Conservation (phyloP, 2,888 invertebrate species). For the Vannuccia rotundouncinata region DNA sequence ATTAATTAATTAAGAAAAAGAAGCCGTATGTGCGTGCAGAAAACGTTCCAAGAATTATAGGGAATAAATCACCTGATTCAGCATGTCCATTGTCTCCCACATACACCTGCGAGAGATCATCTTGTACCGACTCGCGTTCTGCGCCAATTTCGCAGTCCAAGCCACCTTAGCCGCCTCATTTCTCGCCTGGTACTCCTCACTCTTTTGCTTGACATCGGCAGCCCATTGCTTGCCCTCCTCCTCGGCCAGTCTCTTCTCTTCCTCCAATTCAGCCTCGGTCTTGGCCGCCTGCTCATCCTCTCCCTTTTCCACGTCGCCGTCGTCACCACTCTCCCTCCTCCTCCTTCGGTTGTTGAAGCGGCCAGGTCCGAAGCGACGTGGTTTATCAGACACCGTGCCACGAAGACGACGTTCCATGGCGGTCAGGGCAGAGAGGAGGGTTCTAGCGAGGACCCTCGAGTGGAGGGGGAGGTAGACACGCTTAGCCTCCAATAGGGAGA, state of each 20-base stretch:
- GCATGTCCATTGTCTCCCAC: constrained; percentile 24
- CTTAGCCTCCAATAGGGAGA: neutral
- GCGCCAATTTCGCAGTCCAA: neutral
- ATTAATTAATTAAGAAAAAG: no score
- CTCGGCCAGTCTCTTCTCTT: neutral
- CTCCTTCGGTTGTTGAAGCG: no score
- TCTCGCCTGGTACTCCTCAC: neutral
- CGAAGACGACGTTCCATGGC: neutral
- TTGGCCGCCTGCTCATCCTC: neutral
- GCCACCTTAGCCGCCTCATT: neutral
- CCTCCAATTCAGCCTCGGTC: neutral
- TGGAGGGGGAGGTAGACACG: neutral
- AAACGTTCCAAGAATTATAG: no score
- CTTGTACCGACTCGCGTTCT: neutral
- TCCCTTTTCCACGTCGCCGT: neutral
- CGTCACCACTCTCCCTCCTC: neutral
- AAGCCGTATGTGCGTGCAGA: no score
- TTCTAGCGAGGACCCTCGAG: neutral
- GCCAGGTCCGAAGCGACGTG: neutral
- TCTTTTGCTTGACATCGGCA: neutral
- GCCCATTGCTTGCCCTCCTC: neutral
- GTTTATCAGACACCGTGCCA: neutral
- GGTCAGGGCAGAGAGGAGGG: neutral
- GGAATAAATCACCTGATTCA: constrained; percentile 19
- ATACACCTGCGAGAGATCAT: neutral